Base-by-base conservation (phyloP, 2,113 vertebrate genomes). In the Nannobrachium achirus region DNA sequence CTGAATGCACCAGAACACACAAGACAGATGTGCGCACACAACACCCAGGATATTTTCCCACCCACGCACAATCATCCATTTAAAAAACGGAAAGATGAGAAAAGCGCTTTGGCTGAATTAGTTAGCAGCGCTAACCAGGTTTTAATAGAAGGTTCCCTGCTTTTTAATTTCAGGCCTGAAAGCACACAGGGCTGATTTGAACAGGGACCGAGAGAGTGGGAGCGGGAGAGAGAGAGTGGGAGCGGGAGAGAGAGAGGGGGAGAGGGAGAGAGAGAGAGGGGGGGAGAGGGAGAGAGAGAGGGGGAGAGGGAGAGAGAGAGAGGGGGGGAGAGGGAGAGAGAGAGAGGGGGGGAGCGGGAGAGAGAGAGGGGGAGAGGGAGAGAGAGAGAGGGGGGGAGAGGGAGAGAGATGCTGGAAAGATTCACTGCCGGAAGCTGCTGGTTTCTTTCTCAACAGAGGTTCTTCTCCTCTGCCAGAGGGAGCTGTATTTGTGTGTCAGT, bases 101-200 rank as follows among this genome's bases (percentile, higher is more conserved):
- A 68, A 61, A 63, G 56, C 45, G 61, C 56, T 68, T 57, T 18
- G 45, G 71, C 75, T 63, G 73, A 76, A 75, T 69, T 56, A 65
- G 74, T 68, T n/a, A 53, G 42, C 45, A 20, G 61, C 62, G 53
- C 72, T 73, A 86, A 84, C 63, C 71, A 66, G 73, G 57, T 85
- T 79, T 83, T 80, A 83, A 84, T 79, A 74, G 76, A 81, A 76
- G 67, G 68, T 69, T 56, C 63, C 62, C 60, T 63, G 56, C 70
- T 81, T 85, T 83, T 83, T 64, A 57, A 82, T 88, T 86, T 90
- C 82, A 87, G 85, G 88, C 73, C 73, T 80, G 81, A 84, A 62
- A 71, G 66, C 76, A 76, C 76, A 76, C 60, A 56, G 18, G 48
- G 62, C 72, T 85, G 74, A 70, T 70, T 80, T 78, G 66, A 74